Percentiles rank a stretch among this genome's conserved stretches.
Conservation (phyloP, 2,888 invertebrate species). For the Cryptosula pallasiana region DNA sequence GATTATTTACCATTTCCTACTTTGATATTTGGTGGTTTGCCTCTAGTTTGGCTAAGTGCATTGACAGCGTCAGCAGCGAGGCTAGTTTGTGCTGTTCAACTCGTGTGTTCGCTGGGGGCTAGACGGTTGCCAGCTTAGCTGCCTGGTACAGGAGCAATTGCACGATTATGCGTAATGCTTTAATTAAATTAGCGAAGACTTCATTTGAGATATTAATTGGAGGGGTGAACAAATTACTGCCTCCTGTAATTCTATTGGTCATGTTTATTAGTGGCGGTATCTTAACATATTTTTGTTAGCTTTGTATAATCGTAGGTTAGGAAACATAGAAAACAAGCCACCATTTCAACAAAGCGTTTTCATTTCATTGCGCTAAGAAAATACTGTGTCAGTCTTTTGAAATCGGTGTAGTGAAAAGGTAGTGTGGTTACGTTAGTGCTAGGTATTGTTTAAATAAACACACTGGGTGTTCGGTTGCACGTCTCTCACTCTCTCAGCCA, state of each 20-base stretch:
- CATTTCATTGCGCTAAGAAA: neutral
- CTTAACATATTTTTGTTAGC: neutral
- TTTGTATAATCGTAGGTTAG: neutral
- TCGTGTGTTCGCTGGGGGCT: neutral
- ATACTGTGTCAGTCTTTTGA: neutral
- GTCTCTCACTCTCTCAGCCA: too few relatives aligned
- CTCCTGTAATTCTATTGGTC: too few relatives aligned
- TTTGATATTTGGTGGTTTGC: too few relatives aligned
- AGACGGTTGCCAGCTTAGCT: neutral
- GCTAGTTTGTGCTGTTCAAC: too few relatives aligned
- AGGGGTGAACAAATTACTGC: neutral
- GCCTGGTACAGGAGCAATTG: neutral
- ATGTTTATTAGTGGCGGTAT: neutral
- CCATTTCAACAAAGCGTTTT: neutral
- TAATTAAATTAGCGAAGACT: neutral
- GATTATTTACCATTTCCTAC: too few relatives aligned
- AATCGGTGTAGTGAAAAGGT: neutral
- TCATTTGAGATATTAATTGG: neutral
- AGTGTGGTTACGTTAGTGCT: neutral
- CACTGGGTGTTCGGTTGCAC: too few relatives aligned
- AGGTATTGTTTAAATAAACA: neutral
- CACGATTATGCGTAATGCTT: neutral
- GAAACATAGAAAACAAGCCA: neutral
- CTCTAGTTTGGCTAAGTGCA: too few relatives aligned
- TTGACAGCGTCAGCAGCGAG: too few relatives aligned